Evolutionary conservation across 2,888 invertebrate species (phyloP).

Genomic region (Margaritifera margaritifera): DNA sequence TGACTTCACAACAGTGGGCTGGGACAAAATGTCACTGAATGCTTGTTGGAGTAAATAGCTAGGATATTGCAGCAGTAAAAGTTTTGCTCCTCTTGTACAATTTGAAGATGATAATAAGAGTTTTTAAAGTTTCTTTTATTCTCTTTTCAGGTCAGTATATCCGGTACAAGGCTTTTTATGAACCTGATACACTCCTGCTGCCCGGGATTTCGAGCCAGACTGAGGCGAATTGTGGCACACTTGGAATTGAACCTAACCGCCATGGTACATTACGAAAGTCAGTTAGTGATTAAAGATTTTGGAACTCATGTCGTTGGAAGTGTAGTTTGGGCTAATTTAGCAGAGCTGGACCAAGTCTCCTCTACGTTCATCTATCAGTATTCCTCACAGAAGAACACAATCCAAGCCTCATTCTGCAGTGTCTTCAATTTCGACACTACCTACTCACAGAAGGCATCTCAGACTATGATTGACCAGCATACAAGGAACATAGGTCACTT

Average conservation of each 20-base stretch:
- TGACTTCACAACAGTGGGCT: no score
- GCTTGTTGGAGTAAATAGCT: no score
- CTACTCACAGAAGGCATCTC: constrained; percentile 25
- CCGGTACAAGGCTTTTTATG: constrained; percentile 48
- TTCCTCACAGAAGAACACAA: constrained; percentile 24
- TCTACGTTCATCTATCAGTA: constrained; percentile 23
- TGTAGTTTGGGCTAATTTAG: constrained; percentile 53
- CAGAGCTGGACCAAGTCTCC: constrained; percentile 46
- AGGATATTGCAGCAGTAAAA: no score
- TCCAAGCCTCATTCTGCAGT: constrained; percentile 47
- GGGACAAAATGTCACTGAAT: no score
- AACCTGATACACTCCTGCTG: constrained; percentile 44
- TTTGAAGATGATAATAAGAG: no score
- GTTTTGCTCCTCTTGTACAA: no score
- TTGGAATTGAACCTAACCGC: constrained; percentile 44
- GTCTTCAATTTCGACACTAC: constrained; percentile 29
- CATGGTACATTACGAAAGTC: constrained; percentile 55
- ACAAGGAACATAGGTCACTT: constrained; percentile 38
- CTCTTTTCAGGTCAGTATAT: constrained; percentile 31
- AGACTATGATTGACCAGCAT: constrained; percentile 35
- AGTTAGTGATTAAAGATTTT: constrained; percentile 61
- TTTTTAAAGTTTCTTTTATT: no score
- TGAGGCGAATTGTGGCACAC: constrained; percentile 52
- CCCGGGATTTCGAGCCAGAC: constrained; percentile 42
- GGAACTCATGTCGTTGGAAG: constrained; percentile 61